Base-by-base conservation (phyloP, 2,888 invertebrate species). In the Leptinotarsa rubiginosa region DNA sequence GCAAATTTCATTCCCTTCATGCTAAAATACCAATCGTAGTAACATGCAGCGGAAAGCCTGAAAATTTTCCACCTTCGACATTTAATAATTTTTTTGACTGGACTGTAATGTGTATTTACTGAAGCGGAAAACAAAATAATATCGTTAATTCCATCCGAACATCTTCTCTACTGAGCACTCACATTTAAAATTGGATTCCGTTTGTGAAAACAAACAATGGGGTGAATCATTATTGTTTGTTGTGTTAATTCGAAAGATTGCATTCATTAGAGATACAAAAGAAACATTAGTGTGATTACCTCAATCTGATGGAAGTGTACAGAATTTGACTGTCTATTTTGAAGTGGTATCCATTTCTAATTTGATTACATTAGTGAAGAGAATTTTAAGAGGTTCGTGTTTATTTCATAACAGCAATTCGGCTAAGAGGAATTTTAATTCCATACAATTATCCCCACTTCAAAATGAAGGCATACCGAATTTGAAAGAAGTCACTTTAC, bases 211-310 rank as follows among this genome's bases (percentile, higher is more conserved):
- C 62, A 62, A 62, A 62, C 62, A 62, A 62, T 62, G 16, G 62
- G 62, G 31, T 62, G 62, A 62, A 62, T 62, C 62, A 62, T 62
- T 18, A 62, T 62, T 62, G 62, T 62, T 62, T 62, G 62, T 62
- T 15, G 62, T 62, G 62, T 62, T 62, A 62, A 62, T 62, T 18
- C 31, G 62, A 62, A 62, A 41, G 62, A 62, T 62, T 62, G 62
- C 62, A 62, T 62, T 62, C 62, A 62, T 62, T 62, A 62, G 5
- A 41, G 62, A 41, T 20, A 56, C 56, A 56, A 56, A 56, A 56
- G 56, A 22, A 4, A 22, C 22, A 56, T 56, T 56, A 22, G 56
- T 22, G 20, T 56, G 20, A 56, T 56, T 56, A 56, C 56, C 56
- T 56, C 56, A 56, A 56, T 56, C 22, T 12, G 18, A 56, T 7